Conservation (phyloP, 2,113 vertebrate species). For the Ceyx margarethae region DNA sequence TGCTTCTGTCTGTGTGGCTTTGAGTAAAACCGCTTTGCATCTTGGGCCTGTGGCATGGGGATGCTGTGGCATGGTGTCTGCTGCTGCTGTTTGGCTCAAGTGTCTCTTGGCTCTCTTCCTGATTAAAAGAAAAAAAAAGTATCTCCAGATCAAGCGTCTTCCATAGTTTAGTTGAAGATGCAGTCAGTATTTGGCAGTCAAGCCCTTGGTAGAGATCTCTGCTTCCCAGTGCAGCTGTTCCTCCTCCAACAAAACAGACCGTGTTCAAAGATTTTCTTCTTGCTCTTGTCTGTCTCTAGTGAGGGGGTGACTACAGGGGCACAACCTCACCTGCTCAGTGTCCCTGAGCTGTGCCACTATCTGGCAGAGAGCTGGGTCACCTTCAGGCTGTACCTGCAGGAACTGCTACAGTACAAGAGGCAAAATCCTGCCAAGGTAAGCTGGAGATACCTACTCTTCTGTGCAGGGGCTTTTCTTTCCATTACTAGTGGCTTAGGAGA, state of each 20-base stretch:
- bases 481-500: neutral
- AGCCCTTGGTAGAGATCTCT: neutral
- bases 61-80: neutral
- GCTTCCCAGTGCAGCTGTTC: neutral
- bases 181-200: neutral
- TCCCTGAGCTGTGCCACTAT: constrained; percentile 93
- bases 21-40: neutral
- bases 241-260: neutral
- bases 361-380: constrained; percentile 96
- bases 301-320: constrained; percentile 78
- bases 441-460: constrained; percentile 37
- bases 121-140: neutral
- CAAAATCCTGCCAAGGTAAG: constrained; percentile 94
- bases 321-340: constrained; percentile 88
- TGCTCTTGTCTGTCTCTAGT: constrained; percentile 77
- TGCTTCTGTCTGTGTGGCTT: neutral
- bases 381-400: constrained; percentile 90
- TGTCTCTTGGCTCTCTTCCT: neutral
- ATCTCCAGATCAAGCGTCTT: neutral
- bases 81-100: neutral
- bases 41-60: neutral
- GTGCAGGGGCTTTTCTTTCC: constrained; percentile 21
- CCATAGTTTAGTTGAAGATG: neutral
- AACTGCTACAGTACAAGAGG: constrained; percentile 92
- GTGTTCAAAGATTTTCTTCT: constrained; percentile 56